Conservation (phyloP, 2,888 invertebrate species). For the Leuctra nigra region DNA sequence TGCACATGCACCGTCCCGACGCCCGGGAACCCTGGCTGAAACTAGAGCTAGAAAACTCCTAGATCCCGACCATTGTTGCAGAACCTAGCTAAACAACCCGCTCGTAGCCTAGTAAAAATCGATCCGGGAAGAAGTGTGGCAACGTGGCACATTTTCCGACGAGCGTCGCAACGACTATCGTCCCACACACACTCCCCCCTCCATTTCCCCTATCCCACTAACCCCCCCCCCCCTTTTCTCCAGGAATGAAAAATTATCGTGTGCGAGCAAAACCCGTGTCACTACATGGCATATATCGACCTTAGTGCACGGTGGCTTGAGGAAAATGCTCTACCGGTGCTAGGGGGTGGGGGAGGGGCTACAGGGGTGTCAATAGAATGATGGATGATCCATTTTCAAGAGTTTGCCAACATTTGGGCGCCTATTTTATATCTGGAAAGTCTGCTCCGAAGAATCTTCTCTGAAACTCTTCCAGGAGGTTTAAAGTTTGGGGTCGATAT, state of each 20-base stretch:
- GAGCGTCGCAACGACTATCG: slow-evolving; percentile 18
- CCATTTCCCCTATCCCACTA: background rate
- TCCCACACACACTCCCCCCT: background rate
- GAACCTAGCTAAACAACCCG: background rate
- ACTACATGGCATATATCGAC: slow-evolving; percentile 26
- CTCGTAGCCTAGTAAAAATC: slow-evolving; percentile 13
- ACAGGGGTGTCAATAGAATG: too few relatives aligned
- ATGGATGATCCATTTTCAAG: too few relatives aligned
- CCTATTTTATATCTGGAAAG: too few relatives aligned
- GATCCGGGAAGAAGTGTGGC: background rate
- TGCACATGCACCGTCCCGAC: too few relatives aligned
- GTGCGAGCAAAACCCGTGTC: slow-evolving; percentile 25
- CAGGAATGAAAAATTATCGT: slow-evolving; percentile 28
- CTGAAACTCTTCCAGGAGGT: too few relatives aligned
- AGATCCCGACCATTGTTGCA: too few relatives aligned
- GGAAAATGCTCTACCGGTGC: background rate
- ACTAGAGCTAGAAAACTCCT: too few relatives aligned
- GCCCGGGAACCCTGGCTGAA: too few relatives aligned
- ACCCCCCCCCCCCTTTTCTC: slow-evolving; percentile 2
- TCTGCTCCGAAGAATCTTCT: too few relatives aligned
- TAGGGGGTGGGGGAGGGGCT: background rate
- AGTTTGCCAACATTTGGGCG: too few relatives aligned
- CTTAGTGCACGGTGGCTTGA: background rate
- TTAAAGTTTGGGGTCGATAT: background rate
- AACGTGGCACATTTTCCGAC: slow-evolving; percentile 15